These are phyloP conservation scores for Bothrops jararaca DNA, from an alignment of 2,113 vertebrate species.

Conservation along the genomic window DNA sequence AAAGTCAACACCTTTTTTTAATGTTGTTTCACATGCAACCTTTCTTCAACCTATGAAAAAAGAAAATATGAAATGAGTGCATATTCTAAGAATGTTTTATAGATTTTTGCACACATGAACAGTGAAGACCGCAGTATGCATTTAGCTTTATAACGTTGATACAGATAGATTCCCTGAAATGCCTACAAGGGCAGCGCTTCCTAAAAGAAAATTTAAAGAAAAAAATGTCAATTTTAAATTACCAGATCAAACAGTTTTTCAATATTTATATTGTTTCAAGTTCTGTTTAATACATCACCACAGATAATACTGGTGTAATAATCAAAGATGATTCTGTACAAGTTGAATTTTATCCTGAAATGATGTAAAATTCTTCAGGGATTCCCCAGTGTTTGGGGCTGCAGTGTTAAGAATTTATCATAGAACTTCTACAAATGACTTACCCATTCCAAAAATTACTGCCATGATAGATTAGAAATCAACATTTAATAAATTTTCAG, in stretches of 20 bases:
- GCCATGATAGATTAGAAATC: not conserved
- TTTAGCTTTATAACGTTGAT: not conserved
- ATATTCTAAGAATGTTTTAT: not conserved
- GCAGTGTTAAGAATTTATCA: not conserved
- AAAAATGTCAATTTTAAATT: not conserved
- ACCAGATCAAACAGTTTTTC: not conserved
- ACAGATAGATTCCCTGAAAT: not conserved
- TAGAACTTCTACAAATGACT: not conserved
- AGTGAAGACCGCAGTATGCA: not conserved
- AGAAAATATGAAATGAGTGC: not conserved
- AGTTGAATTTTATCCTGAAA: not conserved
- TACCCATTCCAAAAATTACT: not conserved
- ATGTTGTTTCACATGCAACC: not conserved
- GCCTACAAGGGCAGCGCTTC: not conserved
- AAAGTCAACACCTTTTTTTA: not conserved
- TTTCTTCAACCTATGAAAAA: not conserved
- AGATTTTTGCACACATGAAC: not conserved
- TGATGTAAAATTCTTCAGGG: not conserved
- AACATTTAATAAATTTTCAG: not conserved
- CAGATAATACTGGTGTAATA: not conserved
- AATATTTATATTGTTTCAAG: not conserved
- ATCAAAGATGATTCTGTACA: not conserved
- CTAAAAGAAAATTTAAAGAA: not conserved
- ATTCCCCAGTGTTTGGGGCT: not conserved
- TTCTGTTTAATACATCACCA: not conserved